Evolutionary conservation across 2,888 invertebrate genomes (phyloP), one percentile per base, ranked within the genome.

Genomic region (Phragmatobia fuliginosa): DNA sequence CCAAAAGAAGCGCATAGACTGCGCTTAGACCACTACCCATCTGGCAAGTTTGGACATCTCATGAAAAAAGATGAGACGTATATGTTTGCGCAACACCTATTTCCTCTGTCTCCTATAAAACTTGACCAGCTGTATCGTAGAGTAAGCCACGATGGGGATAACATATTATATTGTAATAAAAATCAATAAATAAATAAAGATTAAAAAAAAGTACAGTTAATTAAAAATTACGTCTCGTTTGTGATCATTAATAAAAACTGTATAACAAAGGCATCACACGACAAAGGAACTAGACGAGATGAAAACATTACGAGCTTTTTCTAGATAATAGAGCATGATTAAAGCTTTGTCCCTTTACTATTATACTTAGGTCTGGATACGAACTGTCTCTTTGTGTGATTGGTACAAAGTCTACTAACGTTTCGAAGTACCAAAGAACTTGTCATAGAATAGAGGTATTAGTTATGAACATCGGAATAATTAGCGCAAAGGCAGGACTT

Each of bases 211-310:
- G 6, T 28, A 56, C 5, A 16, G 28, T 14, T 61, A 36, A 25
- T 38, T 62, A 18, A 62, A 38, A 31, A 21, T 41, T 31, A 4
- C n/a, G 7, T 1, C 0, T 33, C 21, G 11, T 49, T 61, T 67
- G 61, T 67, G 61, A 49, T 36, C 66, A 59, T 38, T 67, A 62
- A 62, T 67, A 56, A 62, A 67, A 62, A 60, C 38, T 32, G 38
- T 25, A 62, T 38, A 62, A 52, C 67, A 62, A 67, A 67, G 67
- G 56, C 56, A 41, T 62, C 38, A 25, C 11, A 33, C 7, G 18
- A 67, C 67, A 67, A 67, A 62, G 62, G 32, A 25, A 56, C 31
- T 38, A 52, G 36, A 62, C 33, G 67, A 67, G 52, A 10, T 38
- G 36, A 67, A 62, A 67, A 61, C 61, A 33, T 62, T 36, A 45